phyloP scores from a whole-genome alignment of 1,140 invertebrate genomes.

The Trinorchestia longiramus region DNA sequence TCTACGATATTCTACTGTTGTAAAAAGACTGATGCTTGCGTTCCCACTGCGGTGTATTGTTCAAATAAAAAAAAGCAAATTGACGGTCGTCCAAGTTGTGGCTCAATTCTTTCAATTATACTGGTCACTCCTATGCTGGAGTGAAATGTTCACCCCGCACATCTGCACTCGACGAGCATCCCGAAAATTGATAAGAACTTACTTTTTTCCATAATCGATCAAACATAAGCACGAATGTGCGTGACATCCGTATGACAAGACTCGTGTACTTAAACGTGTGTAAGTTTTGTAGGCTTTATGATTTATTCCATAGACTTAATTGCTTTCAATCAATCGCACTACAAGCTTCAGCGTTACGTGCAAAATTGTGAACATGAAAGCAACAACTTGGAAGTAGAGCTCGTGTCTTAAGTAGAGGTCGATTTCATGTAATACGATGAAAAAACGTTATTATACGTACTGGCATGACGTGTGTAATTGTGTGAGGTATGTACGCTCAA shows the following conservation, averaged over 20 bases:
- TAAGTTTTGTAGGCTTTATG: background rate
- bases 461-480: background rate
- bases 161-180: background rate
- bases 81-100: too few relatives aligned
- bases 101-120: too few relatives aligned
- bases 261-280: background rate
- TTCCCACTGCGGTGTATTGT: too few relatives aligned
- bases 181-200: background rate
- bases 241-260: background rate
- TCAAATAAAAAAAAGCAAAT: too few relatives aligned
- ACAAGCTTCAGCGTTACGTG: too few relatives aligned
- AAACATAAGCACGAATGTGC: background rate
- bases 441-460: background rate
- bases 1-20: background rate
- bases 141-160: background rate
- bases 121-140: too few relatives aligned
- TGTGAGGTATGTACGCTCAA: background rate
- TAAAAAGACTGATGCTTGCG: background rate
- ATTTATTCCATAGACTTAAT: background rate
- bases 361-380: too few relatives aligned
- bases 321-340: too few relatives aligned
- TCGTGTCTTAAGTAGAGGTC: background rate
- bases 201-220: background rate
- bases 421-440: background rate
- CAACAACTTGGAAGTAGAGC: background rate